Percentiles rank a stretch among this genome's conserved stretches.
These are phyloP conservation scores for Gallinago media DNA, from an alignment of 2,113 vertebrate genomes.

Conservation along the genomic window DNA sequence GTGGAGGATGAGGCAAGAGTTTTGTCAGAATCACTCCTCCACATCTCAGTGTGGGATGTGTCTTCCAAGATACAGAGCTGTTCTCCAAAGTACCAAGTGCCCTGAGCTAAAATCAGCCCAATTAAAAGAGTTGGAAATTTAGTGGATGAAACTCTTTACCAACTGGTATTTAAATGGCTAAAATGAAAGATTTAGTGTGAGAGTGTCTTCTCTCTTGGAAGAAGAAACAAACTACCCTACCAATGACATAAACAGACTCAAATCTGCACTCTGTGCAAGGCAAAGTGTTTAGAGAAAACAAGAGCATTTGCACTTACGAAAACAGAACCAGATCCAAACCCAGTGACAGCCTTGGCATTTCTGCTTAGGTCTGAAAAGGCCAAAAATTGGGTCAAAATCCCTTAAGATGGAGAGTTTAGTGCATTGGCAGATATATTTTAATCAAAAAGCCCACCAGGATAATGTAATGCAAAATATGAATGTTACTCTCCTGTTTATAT, in stretches of 20 bases:
- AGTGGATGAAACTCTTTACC: neutral
- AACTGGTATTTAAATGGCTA: conserved; percentile 25
- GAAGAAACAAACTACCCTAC: neutral
- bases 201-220: neutral
- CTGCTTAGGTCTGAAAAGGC: neutral
- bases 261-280: neutral
- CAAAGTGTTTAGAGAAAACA: neutral
- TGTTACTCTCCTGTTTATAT: neutral
- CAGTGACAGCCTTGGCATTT: neutral
- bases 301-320: neutral
- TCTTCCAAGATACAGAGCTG: neutral
- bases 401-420: neutral
- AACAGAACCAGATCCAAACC: neutral
- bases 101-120: conserved; percentile 21
- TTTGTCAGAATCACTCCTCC: conserved; percentile 51
- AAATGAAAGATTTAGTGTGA: conserved; percentile 18
- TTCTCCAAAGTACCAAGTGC: neutral
- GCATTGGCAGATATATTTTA: neutral
- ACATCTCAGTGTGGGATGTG: conserved; percentile 22
- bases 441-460: neutral
- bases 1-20: conserved; percentile 54
- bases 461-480: neutral
- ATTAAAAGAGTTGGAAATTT: conserved; percentile 5
- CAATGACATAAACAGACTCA: neutral
- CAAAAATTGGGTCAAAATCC: neutral